These are phyloP conservation scores for Apantesis nais DNA, from an alignment of 2,888 invertebrate species.

Conservation along the genomic window DNA sequence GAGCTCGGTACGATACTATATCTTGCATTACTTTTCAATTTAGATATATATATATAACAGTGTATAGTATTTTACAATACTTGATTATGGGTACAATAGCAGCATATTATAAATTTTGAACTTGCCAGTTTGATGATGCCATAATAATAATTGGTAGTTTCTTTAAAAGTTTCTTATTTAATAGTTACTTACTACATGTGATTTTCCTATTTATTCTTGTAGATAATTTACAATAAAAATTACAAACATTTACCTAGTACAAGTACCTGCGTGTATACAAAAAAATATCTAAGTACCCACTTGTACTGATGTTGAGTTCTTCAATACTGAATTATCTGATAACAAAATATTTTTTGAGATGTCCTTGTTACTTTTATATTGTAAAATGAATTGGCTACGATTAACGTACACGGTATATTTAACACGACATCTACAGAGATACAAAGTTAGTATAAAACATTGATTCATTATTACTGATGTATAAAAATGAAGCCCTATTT, in stretches of 20 bases:
- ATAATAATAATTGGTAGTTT: background rate
- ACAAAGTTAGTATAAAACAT: slow-evolving; percentile 14
- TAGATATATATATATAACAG: background rate
- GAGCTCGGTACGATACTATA: background rate
- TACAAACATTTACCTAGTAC: background rate
- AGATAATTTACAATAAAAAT: background rate
- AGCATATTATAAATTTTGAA: background rate
- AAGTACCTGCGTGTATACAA: background rate
- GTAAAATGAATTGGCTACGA: too few relatives aligned
- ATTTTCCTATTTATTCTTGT: background rate
- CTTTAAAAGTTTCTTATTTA: background rate
- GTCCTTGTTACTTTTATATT: background rate
- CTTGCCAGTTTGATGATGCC: background rate
- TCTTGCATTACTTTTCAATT: background rate
- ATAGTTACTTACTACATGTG: background rate
- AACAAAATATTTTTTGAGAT: background rate
- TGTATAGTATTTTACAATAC: background rate
- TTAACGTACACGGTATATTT: too few relatives aligned
- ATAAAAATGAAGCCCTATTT: too few relatives aligned
- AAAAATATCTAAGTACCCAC: background rate
- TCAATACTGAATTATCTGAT: background rate
- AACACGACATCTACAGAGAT: slow-evolving; percentile 1
- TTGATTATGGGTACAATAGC: slow-evolving; percentile 1
- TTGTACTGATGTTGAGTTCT: background rate
- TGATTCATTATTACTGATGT: background rate